These are phyloP conservation scores for Herpailurus yagouaroundi DNA, from an alignment of 2,113 vertebrate species.

Conservation along the genomic window DNA sequence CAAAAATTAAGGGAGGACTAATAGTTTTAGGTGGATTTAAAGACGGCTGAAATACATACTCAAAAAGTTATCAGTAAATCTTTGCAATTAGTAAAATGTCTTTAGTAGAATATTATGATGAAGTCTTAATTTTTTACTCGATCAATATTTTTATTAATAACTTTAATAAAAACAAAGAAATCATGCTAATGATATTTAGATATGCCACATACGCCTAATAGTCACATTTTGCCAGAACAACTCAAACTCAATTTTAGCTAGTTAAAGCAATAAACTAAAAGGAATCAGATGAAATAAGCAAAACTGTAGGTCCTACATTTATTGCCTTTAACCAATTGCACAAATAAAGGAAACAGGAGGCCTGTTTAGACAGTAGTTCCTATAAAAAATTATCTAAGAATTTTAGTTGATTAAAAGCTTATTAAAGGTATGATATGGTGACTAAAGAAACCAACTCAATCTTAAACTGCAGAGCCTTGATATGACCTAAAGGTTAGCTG, in stretches of 20 bases:
- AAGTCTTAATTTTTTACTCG: not conserved
- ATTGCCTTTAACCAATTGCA: not conserved
- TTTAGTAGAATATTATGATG: not conserved
- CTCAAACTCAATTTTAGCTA: not conserved
- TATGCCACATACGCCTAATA: not conserved
- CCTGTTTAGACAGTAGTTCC: not conserved
- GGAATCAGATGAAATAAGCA: not conserved
- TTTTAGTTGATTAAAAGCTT: conserved; percentile 25
- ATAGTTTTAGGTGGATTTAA: not conserved
- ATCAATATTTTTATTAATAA: conserved; percentile 6
- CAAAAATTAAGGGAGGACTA: not conserved
- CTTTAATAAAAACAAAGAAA: conserved; percentile 41
- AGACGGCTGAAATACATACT: not conserved
- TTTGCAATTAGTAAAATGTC: conserved; percentile 2
- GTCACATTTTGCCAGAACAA: not conserved
- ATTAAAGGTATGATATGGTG: not conserved
- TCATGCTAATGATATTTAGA: not conserved
- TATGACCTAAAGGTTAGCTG: not conserved
- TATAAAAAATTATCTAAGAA: not conserved
- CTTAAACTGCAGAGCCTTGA: not conserved
- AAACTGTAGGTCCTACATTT: not conserved
- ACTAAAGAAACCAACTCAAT: not conserved
- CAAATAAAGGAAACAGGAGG: not conserved
- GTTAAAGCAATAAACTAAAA: not conserved
- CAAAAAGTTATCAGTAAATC: not conserved